Evolutionary conservation across 2,113 vertebrate genomes (phyloP), one percentile per base, ranked within the genome.

Genomic region (Pelodiscus sinensis): DNA sequence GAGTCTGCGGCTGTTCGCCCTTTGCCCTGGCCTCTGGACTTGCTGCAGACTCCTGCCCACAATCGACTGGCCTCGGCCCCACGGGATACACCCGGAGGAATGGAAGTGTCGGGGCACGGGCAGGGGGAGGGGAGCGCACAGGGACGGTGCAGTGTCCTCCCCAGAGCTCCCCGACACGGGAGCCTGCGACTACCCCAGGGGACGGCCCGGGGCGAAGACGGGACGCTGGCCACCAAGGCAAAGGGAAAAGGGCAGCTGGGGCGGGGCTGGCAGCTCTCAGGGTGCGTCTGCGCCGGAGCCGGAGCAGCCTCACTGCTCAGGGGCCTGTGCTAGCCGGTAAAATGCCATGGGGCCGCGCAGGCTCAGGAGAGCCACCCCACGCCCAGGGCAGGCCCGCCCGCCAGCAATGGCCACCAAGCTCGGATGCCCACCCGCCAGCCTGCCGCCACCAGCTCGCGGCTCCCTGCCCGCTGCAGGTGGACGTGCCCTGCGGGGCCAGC

Each of bases 11-110:
- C 93, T 92, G 84, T 24, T 89, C 91, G 87, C 82, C 68, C 91
- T 92, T 24, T n/a, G 78, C 85, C 92, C 88, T 88, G 77, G 8
- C 84, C 90, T 86, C 92, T 18, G 51, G 51, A 87, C 90, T 91
- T 78, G 96, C 96, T 97, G 97, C 92, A 78, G 97, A 97, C 98
- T 98, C 98, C 97, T 97, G 94, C 96, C 83, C 94, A 89, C 96
- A 98, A 98, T 98, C 97, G 87, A 98, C 98, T 98, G 97, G 97
- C 97, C 95, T 96, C 94, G 96, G 97, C 96, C 95, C 92, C 88
- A 0, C 54, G 91, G 92, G 82, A 81, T 7, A 78, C 77, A 3
- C 88, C 87, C 62, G 65, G 86, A 55, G 87, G n/a, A 62, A 77
- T 13, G 11, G 87, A 18, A 31, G 81, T 55, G 2, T 5, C 38